Conservation (phyloP, 2,888 invertebrate genomes). For the Heliconius erato region DNA sequence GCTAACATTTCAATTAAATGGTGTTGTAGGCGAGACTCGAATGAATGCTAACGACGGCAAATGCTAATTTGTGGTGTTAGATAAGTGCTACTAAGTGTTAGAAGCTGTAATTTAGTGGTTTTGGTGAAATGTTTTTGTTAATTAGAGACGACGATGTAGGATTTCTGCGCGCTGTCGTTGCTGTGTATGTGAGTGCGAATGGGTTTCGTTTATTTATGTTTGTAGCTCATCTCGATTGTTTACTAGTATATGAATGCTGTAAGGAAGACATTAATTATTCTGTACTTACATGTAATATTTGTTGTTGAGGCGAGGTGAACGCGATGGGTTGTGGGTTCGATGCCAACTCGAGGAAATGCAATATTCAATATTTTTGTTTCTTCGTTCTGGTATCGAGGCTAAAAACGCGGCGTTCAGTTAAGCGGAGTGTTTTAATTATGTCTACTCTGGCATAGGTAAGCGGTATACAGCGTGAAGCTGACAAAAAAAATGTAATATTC, state of each 20-base stretch:
- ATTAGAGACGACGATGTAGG: slow-evolving; percentile 44
- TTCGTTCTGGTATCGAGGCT: too few relatives aligned
- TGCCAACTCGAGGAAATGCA: too few relatives aligned
- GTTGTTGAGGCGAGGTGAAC: too few relatives aligned
- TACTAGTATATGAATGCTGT: background rate
- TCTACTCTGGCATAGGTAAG: too few relatives aligned
- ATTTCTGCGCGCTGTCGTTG: slow-evolving; percentile 14
- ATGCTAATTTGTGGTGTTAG: slow-evolving; percentile 51
- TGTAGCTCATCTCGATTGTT: slow-evolving; percentile 2
- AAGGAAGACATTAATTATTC: background rate
- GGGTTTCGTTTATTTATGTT: slow-evolving; percentile 18
- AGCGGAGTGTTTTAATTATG: too few relatives aligned
- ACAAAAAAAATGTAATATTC: background rate
- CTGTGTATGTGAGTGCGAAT: background rate
- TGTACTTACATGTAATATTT: background rate
- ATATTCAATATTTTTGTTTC: too few relatives aligned
- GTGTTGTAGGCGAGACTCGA: slow-evolving; percentile 42
- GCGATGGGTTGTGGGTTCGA: too few relatives aligned
- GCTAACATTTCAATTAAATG: slow-evolving; percentile 47
- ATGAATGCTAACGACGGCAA: slow-evolving; percentile 46
- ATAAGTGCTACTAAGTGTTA: slow-evolving; percentile 51
- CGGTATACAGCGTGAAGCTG: too few relatives aligned
- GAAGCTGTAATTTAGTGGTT: slow-evolving; percentile 51
- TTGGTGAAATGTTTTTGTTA: slow-evolving; percentile 48
- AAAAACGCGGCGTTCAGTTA: too few relatives aligned